These are phyloP conservation scores for Panurus biarmicus DNA, from an alignment of 2,113 vertebrate species.

Conservation along the genomic window DNA sequence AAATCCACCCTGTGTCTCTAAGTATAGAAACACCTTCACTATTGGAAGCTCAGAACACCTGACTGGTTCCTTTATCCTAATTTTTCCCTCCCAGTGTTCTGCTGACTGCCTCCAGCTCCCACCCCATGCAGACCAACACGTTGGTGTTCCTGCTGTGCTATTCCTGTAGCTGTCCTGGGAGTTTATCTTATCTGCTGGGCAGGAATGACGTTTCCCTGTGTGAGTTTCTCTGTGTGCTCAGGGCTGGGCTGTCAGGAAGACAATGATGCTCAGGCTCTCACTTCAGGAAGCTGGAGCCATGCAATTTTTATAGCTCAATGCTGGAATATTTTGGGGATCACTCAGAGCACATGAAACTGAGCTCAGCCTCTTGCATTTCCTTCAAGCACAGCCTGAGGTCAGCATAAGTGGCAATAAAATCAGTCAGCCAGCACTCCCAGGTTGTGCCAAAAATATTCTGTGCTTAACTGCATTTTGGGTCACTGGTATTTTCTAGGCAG, in stretches of 20 bases:
- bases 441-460: background rate
- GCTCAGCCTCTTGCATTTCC: background rate
- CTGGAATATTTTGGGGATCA: background rate
- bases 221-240: background rate
- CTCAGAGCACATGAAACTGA: background rate
- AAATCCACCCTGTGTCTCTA: background rate
- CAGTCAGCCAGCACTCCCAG: background rate
- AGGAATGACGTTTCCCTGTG: background rate
- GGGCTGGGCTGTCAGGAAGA: background rate
- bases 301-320: background rate
- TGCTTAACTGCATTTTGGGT: background rate
- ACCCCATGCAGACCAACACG: rapidly evolving
- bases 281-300: background rate
- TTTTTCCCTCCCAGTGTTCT: background rate
- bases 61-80: background rate
- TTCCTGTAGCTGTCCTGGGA: background rate
- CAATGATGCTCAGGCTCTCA: background rate
- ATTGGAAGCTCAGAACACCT: background rate
- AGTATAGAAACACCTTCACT: background rate
- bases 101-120: background rate
- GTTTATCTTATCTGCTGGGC: background rate
- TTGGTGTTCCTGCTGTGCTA: background rate
- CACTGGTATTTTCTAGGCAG: background rate
- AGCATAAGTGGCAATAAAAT: background rate
- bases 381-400: background rate